Conservation (phyloP, 2,888 invertebrate species). For the Agrochola lychnidis region DNA sequence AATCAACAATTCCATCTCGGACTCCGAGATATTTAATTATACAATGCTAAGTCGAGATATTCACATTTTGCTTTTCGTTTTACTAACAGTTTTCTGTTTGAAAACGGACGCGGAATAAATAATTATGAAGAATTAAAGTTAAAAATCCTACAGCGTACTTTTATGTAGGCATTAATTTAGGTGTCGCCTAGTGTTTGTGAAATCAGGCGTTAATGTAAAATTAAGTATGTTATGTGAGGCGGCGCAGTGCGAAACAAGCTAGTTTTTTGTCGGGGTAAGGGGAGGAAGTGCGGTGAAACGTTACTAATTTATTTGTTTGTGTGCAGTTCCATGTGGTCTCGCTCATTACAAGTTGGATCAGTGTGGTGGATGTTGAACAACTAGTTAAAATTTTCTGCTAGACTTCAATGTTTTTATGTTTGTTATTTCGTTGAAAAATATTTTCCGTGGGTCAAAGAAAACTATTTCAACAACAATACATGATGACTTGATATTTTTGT, state of each 20-base stretch:
- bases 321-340: conserved; percentile 2
- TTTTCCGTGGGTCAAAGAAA: background rate
- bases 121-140: conserved; percentile 21
- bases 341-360: background rate
- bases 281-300: background rate
- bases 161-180: too few species aligned
- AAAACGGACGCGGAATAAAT: conserved; percentile 39
- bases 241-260: too few species aligned
- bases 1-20: background rate
- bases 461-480: background rate
- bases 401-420: background rate
- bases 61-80: conserved; percentile 36
- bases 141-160: too few species aligned
- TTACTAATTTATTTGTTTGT: conserved; percentile 13
- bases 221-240: too few species aligned
- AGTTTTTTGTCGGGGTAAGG: too few species aligned
- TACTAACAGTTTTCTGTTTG: conserved; percentile 27
- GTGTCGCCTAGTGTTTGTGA: too few species aligned
- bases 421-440: background rate
- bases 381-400: background rate
- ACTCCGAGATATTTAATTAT: conserved; percentile 11
- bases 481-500: background rate
- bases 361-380: background rate
- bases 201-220: too few species aligned
- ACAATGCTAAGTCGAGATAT: background rate